These are phyloP conservation scores for Pachypeltis micranthus DNA, from an alignment of 1,140 invertebrate genomes.

Conservation along the genomic window DNA sequence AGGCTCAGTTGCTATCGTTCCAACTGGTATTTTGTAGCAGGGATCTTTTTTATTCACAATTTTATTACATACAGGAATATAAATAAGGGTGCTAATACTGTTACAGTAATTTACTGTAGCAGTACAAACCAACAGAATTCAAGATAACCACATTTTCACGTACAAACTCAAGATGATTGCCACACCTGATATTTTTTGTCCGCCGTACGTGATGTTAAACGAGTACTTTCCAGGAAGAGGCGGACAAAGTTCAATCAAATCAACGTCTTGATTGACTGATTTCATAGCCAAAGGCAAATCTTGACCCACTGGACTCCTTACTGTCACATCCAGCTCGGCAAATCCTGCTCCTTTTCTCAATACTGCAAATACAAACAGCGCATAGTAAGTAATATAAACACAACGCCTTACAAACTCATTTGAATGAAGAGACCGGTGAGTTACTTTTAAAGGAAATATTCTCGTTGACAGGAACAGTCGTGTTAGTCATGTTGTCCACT, in stretches of 20 bases:
- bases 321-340: conserved; percentile 78
- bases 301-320: conserved; percentile 78
- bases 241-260: conserved; percentile 74
- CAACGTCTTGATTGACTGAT: conserved; percentile 55
- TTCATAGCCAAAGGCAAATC: conserved; percentile 70
- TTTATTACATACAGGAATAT: no score
- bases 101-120: no score
- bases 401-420: no score
- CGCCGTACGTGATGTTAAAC: conserved; percentile 77
- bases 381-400: neutral
- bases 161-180: no score
- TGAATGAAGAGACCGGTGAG: conserved; percentile 25
- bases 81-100: no score
- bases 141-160: no score
- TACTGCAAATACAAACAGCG: conserved; percentile 45
- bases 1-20: no score
- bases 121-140: no score
- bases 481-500: conserved; percentile 57
- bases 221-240: conserved; percentile 79
- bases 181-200: conserved; percentile 40
- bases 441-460: conserved; percentile 70
- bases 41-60: no score
- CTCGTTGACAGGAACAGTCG: conserved; percentile 72
- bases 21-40: no score
- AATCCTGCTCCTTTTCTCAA: conserved; percentile 75